These are phyloP conservation scores for Porites lutea DNA, from an alignment of 64 coral and sea anemone species.

Conservation along the genomic window DNA sequence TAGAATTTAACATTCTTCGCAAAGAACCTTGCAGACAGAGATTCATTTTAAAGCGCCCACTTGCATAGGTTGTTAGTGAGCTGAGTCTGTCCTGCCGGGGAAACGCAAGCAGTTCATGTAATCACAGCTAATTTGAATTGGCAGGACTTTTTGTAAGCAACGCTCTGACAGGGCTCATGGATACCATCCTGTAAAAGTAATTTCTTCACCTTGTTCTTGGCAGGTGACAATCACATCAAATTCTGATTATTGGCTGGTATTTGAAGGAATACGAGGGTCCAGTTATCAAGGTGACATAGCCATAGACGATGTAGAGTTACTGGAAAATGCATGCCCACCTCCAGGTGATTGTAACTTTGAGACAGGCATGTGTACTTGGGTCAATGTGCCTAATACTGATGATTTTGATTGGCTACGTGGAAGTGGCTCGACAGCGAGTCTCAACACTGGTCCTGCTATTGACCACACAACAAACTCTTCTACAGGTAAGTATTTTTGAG, in stretches of 20 bases:
- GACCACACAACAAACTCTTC: constrained; percentile 84
- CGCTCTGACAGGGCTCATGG: background rate
- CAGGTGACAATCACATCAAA: constrained; percentile 25
- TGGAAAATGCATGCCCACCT: constrained; percentile 75
- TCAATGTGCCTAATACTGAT: constrained; percentile 64
- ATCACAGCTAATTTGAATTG: background rate
- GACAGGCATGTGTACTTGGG: constrained; percentile 73
- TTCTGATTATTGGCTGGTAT: constrained; percentile 53
- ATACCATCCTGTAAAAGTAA: background rate
- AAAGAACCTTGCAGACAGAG: too few relatives aligned
- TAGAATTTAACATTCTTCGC: too few relatives aligned
- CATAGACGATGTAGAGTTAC: constrained; percentile 85
- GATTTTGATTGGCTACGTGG: constrained; percentile 86
- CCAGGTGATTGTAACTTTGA: constrained; percentile 95
- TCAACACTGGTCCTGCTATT: constrained; percentile 66
- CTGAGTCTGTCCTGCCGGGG: too few relatives aligned
- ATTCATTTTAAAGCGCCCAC: too few relatives aligned
- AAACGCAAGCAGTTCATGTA: too few relatives aligned
- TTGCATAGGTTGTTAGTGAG: too few relatives aligned
- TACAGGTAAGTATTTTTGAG: constrained; percentile 25
- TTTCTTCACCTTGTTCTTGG: background rate
- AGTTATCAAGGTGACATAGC: constrained; percentile 87
- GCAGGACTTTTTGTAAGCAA: constrained; percentile 48
- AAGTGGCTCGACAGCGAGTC: constrained; percentile 72
- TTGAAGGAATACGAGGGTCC: constrained; percentile 79